Evolutionary conservation across 2,888 invertebrate species (phyloP), one percentile per base, ranked within the genome.

Genomic region (Eledona agricola): DNA sequence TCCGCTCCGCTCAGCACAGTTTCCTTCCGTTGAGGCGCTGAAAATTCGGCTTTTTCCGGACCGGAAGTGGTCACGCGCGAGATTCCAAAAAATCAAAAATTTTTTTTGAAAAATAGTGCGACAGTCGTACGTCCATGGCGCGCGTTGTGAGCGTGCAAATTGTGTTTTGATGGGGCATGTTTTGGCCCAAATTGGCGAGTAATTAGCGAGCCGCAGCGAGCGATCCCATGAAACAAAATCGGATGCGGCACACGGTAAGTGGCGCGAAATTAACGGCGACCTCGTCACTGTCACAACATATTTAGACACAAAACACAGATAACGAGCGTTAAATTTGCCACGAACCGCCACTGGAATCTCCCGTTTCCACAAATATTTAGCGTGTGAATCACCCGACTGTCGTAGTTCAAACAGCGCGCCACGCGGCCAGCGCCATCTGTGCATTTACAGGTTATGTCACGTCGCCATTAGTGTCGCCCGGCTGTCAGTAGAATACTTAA

Each of bases 11-110:
- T 42, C 34, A 37, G 9, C 9, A 28, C 25, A 23, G 16, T 19
- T 37, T 52, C 37, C 50, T 58, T 45, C 56, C 59, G 59, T 55
- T 54, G 20, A 52, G 26, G 38, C 52, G 51, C 49, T 46, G 16
- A 28, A 35, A 53, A 50, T 31, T 15, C 19, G 9, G 29, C n/a
- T 5, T 5, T 31, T 28, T 17, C 9, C 26, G 40, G 40, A n/a
- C n/a, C n/a, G 40, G 28, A 40, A 25, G 19, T 17, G 34, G 34
- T n/a, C n/a, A n/a, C n/a, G n/a, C 34, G 34, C 34, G 34, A 15
- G 19, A 20, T 31, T 31, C 20, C 12, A n/a, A 34, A 34, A 34
- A 29, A 29, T 13, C 12, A 25, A 25, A 6, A 2, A 7, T 4
- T n/a, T 4, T n/a, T n/a, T n/a, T n/a, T n/a, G n/a, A n/a, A n/a